phyloP scores from a whole-genome alignment of 2,888 invertebrate genomes.

The Plutella xylostella region DNA sequence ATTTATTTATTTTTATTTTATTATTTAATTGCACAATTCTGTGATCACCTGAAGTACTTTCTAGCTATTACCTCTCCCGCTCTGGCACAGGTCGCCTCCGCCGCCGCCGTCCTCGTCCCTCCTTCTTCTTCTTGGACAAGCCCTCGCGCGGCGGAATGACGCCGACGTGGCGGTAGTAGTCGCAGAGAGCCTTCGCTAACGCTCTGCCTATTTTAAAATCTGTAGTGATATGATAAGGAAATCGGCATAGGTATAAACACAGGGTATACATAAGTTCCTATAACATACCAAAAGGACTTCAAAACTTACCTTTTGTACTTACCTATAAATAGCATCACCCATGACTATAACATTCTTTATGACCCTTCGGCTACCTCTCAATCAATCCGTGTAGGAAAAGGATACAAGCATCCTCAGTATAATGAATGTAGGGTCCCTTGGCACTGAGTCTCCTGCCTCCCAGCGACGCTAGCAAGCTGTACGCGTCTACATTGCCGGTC shows the following conservation, averaged over 20 bases:
- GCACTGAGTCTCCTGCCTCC: conserved; percentile 85
- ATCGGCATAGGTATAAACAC: too few species aligned
- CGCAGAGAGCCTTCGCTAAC: conserved; percentile 66
- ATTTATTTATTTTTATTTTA: too few species aligned
- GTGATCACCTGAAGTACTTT: too few species aligned
- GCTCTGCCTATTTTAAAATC: conserved; percentile 53
- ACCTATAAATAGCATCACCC: too few species aligned
- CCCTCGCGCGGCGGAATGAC: conserved; percentile 60
- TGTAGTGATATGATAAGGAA: too few species aligned
- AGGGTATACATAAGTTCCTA: too few species aligned
- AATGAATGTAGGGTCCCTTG: conserved; percentile 80
- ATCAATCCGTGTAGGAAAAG: conserved; percentile 46
- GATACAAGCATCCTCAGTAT: conserved; percentile 97
- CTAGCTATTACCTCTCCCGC: conserved; percentile 39
- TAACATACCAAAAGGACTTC: too few species aligned
- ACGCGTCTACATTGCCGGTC: conserved; percentile 81
- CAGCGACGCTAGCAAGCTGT: conserved; percentile 91
- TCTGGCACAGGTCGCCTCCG: conserved; percentile 39
- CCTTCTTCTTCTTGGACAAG: conserved; percentile 41
- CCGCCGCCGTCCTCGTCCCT: conserved; percentile 38
- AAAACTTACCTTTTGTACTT: too few species aligned
- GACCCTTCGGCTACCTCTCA: not conserved
- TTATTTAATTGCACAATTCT: too few species aligned
- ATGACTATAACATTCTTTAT: not conserved
- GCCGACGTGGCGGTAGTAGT: conserved; percentile 68